A percentile compares a stretch with the other conserved stretches of the same genome.
Evolutionary conservation across 2,797 vertebrate genomes (phyloP).

Genomic region (Acrossocheilus wenchowensis): DNA sequence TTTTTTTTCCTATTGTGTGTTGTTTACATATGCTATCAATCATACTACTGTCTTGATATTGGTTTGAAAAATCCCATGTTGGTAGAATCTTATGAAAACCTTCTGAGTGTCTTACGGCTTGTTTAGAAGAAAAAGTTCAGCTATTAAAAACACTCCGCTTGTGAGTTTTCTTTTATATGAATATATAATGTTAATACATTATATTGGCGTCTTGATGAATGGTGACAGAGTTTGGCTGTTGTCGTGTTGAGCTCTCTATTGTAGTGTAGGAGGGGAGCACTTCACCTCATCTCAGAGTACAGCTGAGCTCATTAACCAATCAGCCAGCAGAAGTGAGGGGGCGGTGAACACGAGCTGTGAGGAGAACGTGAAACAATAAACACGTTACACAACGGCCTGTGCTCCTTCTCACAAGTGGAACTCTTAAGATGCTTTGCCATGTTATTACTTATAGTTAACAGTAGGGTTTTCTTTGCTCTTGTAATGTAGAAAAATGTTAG

Average conservation of each 20-base stretch:
- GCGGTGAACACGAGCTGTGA: constrained; percentile 59
- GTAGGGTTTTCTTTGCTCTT: neutral
- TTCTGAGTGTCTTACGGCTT: neutral
- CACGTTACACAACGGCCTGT: constrained; percentile 60
- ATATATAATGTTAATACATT: neutral
- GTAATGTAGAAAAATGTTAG: neutral
- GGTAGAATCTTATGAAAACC: neutral
- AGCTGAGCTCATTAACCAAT: constrained; percentile 73
- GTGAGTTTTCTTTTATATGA: neutral
- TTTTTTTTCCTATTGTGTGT: too few species aligned
- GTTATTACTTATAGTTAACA: neutral
- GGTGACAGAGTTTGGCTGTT: constrained; percentile 65
- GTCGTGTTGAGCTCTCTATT: constrained; percentile 62
- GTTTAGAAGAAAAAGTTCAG: too few species aligned
- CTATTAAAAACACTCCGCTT: neutral
- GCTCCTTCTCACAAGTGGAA: constrained; percentile 19
- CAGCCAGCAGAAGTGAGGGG: constrained; percentile 70
- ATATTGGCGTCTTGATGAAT: constrained; percentile 55
- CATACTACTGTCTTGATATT: neutral
- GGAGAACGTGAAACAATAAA: constrained; percentile 69
- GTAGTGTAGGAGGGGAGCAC: constrained; percentile 69
- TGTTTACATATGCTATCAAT: neutral
- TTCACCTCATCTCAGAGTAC: constrained; percentile 65
- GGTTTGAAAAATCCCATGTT: neutral
- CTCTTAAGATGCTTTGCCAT: neutral